Conservation (phyloP, 2,113 vertebrate genomes). For the Thomomys bottae region DNA sequence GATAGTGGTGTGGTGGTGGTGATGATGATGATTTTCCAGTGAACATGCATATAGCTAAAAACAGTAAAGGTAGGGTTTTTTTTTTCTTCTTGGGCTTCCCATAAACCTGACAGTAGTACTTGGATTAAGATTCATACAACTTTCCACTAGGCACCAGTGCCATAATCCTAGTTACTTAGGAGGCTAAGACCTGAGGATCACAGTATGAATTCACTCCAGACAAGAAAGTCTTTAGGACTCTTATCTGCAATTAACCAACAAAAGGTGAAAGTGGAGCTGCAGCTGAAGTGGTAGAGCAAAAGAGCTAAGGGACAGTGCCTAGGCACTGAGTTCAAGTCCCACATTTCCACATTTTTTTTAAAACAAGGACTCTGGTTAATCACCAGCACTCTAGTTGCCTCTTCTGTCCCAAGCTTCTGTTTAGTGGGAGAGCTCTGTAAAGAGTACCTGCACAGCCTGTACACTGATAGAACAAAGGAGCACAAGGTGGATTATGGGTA, state of each 20-base stretch:
- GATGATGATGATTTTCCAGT: background rate
- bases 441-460: accelerated
- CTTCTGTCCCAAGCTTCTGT: background rate
- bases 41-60: background rate
- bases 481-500: background rate
- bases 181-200: too few relatives aligned
- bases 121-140: background rate
- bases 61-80: background rate
- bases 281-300: too few relatives aligned
- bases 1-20: too few relatives aligned
- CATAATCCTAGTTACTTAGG: too few relatives aligned
- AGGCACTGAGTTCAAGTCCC: too few relatives aligned
- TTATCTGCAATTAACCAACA: too few relatives aligned
- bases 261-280: too few relatives aligned
- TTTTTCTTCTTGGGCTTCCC: background rate
- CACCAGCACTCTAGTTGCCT: background rate
- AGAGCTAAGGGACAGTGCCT: too few relatives aligned
- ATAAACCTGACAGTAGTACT: background rate
- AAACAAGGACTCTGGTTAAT: background rate
- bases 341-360: background rate
- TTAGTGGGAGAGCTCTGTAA: background rate
- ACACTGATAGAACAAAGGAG: background rate
- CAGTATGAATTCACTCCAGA: too few relatives aligned
- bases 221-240: too few relatives aligned
- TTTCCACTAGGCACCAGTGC: too few relatives aligned